phyloP scores from a whole-genome alignment of 2,113 vertebrate genomes.

The Lophius piscatorius region DNA sequence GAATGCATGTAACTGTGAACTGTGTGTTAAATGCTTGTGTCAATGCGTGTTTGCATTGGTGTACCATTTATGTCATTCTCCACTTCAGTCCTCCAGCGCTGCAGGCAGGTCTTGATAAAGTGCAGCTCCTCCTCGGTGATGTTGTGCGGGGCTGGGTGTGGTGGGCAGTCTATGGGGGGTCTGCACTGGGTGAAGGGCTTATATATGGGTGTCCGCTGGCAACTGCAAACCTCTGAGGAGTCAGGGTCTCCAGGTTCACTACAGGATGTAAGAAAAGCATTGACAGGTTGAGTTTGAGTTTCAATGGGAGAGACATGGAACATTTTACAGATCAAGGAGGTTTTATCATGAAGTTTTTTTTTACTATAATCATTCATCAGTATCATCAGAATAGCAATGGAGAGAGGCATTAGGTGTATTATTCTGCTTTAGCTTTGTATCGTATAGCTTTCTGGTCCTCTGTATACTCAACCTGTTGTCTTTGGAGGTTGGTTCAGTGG shows the following conservation, averaged over 20 bases:
- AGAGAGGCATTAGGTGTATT: not conserved
- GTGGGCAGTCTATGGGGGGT: constrained; percentile 59
- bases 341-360: not conserved
- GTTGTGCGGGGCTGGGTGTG: constrained; percentile 81
- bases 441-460: not conserved
- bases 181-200: constrained; percentile 71
- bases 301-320: not conserved
- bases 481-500: constrained; percentile 54
- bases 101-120: constrained; percentile 87
- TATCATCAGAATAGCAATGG: not conserved
- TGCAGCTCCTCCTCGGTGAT: constrained; percentile 85
- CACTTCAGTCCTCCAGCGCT: constrained; percentile 91
- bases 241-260: constrained; percentile 63
- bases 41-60: not conserved
- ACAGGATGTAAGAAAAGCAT: not conserved
- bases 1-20: too few species aligned
- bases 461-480: constrained; percentile 62
- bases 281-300: not conserved
- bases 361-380: not conserved
- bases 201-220: constrained; percentile 64
- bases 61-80: constrained; percentile 90
- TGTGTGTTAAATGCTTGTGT: too few species aligned
- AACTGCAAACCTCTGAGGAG: constrained; percentile 56
- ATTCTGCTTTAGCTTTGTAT: not conserved
- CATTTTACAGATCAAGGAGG: not conserved